Evolutionary conservation across 2,797 vertebrate species (phyloP).

Genomic region (Distichodus sexfasciatus): DNA sequence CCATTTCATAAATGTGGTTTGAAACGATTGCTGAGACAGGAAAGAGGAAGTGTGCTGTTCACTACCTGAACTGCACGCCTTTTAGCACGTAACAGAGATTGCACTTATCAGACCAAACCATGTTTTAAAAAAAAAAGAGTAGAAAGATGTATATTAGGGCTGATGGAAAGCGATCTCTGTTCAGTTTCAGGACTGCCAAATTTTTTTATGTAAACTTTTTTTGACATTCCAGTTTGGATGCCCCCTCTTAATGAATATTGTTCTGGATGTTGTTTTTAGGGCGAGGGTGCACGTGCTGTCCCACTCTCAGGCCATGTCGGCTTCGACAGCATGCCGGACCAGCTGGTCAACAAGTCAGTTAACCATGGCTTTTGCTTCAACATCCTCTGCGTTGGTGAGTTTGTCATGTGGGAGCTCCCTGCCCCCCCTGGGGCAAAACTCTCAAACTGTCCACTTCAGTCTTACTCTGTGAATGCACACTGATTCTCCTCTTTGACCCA

Average conservation of each 20-base stretch:
- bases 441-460: constrained; percentile 35
- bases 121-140: too few species aligned
- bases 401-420: constrained; percentile 46
- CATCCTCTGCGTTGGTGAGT: constrained; percentile 99
- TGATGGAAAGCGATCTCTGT: too few species aligned
- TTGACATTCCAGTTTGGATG: too few species aligned
- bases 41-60: constrained; percentile 78
- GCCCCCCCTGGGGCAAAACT: constrained; percentile 39
- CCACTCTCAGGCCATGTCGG: constrained; percentile 95
- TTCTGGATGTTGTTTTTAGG: constrained; percentile 67
- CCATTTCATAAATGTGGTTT: constrained; percentile 67
- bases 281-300: constrained; percentile 89
- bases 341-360: constrained; percentile 99
- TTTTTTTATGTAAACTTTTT: too few species aligned
- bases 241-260: constrained; percentile 27
- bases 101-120: too few species aligned
- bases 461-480: constrained; percentile 43
- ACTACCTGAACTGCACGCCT: constrained; percentile 35
- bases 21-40: constrained; percentile 65
- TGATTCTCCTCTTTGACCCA: constrained; percentile 38
- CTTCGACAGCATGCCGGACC: constrained; percentile 99
- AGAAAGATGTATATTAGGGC: too few species aligned
- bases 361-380: constrained; percentile 98
- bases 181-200: too few species aligned
- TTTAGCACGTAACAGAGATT: too few species aligned